Base-by-base conservation (phyloP, 1,140 invertebrate species). In the Conus betulinus region DNA sequence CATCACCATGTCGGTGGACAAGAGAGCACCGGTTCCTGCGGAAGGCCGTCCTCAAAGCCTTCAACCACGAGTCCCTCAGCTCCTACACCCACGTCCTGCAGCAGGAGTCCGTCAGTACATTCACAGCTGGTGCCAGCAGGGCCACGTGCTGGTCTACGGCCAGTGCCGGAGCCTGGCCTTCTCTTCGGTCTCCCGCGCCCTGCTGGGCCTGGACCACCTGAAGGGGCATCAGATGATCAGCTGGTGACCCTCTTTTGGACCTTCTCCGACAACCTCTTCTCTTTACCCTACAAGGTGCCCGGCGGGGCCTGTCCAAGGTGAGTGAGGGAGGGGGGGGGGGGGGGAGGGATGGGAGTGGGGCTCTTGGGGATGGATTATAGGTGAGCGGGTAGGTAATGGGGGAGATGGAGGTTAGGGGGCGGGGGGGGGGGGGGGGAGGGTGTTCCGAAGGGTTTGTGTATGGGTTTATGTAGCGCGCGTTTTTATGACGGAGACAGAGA, bases 121-220 rank as follows among this genome's bases (percentile, higher is more conserved):
- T 11, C 23, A 78, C 6, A 82, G 84, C 23, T 94, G 94, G 94
- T 92, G 90, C 74, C 10, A 85, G 8, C 8, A 85, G 20, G 89
- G 88, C 15, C 51, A 84, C 53, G 91, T 94, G 8, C 20, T 89
- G 27, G 94, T 90, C 0, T 93, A 91, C 88, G 84, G 85, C n/a
- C 91, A 93, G 86, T 90, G 92, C 79, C 92, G 91, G 89, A 91
- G 71, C 11, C 51, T 94, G 88, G 90, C 91, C 53, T 94, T 94
- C 89, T 87, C 81, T 15, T 60, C 94, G 6, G 89, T 93, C 23
- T 84, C 87, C 17, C 87, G 90, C 51, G 85, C 92, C 15, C 88
- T 94, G 25, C 67, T 93, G 5, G 94, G 94, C 5, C 91, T 93
- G 55, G 57, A 91, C 13, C 82, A 84, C 51, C 5, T 55, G 81